Evolutionary conservation across 2,113 vertebrate genomes (phyloP).

Genomic region (Enhydra lutris): DNA sequence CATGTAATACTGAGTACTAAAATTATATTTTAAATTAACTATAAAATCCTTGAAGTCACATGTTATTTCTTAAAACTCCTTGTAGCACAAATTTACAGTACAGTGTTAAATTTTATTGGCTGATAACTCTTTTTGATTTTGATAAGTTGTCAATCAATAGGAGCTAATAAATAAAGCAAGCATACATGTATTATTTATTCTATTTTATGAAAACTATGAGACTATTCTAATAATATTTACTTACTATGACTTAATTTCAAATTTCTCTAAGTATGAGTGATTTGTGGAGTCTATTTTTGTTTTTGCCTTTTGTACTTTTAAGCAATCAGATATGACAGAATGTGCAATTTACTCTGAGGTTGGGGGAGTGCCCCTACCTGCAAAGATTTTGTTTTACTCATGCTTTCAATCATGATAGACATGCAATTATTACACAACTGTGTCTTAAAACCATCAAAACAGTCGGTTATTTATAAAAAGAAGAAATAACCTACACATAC

Average conservation of each 20-base stretch:
- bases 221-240: background rate
- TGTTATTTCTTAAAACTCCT: constrained; percentile 12
- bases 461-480: constrained; percentile 75
- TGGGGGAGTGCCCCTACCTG: background rate
- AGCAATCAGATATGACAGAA: constrained; percentile 74
- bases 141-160: background rate
- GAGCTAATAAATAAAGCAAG: background rate
- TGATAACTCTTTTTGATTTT: background rate
- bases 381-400: constrained; percentile 67
- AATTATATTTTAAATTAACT: constrained; percentile 14
- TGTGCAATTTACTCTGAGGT: constrained; percentile 71
- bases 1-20: background rate
- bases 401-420: constrained; percentile 73
- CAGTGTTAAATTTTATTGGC: background rate
- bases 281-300: constrained; percentile 55
- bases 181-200: background rate
- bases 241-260: constrained; percentile 67
- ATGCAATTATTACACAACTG: constrained; percentile 78
- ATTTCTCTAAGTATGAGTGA: constrained; percentile 28
- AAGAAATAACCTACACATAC: constrained; percentile 57
- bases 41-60: background rate
- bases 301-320: constrained; percentile 59
- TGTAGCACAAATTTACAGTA: background rate
- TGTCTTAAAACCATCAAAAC: constrained; percentile 74
- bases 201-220: constrained; percentile 43